Base-by-base conservation (phyloP, 2,113 vertebrate species). In the Desmodus rotundus region DNA sequence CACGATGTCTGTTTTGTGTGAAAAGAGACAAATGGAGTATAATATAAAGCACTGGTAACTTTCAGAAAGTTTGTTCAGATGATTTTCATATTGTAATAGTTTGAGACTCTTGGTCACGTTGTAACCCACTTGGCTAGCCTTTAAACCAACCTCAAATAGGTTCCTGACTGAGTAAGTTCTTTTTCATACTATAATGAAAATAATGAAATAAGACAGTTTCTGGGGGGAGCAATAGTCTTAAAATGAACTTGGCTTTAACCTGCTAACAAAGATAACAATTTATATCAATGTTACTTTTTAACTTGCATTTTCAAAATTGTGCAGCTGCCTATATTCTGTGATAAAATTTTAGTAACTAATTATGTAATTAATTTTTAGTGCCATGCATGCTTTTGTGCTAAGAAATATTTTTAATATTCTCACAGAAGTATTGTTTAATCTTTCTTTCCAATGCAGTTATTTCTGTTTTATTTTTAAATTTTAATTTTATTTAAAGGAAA, bases 391-490 rank as follows among this genome's bases (percentile, higher is more conserved):
- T 58, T 68, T 22, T 50, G 41, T n/a, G 17, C 7, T 72, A 63
- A 73, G 41, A 82, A 92, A 31, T 73, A 90, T 36, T 70, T 93
- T 67, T 70, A 26, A 20, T 61, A 24, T 36, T 17, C 9, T 45
- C 14, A 36, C 11, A 91, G 87, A 91, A 87, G 45, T 61, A 17
- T 17, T 50, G 50, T 96, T 96, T 76, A 31, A 86, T 31, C 10
- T 67, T 94, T 63, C 24, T 90, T 74, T 91, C 80, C 68, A 41
- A 50, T 78, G 36, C n/a, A 68, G 14, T 33, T 33, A 13, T 90
- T 96, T 91, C n/a, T 67, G 12, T 58, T 84, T 90, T 63, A 52
- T 88, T 58, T 91, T 80, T 76, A 91, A 22, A 45, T 81, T 88
- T 70, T 8, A 67, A 84, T 95, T 93, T 77, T 47, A 88, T 88